These are phyloP conservation scores for Bambusicola thoracicus DNA, from an alignment of 2,113 vertebrate species.

Conservation along the genomic window DNA sequence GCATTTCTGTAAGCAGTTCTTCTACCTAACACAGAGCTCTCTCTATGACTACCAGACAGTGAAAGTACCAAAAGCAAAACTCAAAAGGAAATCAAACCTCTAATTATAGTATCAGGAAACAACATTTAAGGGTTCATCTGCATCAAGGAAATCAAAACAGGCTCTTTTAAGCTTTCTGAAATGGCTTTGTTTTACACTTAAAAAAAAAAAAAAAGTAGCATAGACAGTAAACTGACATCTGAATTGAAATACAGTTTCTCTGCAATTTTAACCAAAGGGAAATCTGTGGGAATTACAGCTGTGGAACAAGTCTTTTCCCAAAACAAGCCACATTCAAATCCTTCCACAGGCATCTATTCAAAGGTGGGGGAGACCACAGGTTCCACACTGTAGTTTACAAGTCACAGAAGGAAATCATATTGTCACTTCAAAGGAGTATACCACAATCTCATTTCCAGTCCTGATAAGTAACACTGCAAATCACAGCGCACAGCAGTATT, in stretches of 20 bases:
- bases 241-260: neutral
- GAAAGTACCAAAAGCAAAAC: neutral
- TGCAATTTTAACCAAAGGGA: neutral
- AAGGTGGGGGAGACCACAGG: neutral
- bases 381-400: neutral
- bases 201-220: neutral
- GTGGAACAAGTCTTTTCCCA: neutral
- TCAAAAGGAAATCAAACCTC: neutral
- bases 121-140: neutral
- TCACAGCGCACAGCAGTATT: neutral
- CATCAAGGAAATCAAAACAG: neutral
- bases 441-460: neutral
- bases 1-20: neutral
- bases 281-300: neutral
- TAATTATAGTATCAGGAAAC: slow-evolving; percentile 16
- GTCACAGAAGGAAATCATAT: neutral
- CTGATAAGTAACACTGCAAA: neutral
- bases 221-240: neutral
- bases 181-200: neutral
- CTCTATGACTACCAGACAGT: neutral
- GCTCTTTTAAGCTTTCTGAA: neutral
- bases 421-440: neutral
- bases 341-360: neutral
- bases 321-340: neutral
- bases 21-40: neutral